A percentile compares a stretch with the other conserved stretches of the same genome.
Evolutionary conservation across 2,797 vertebrate species (phyloP).

Genomic region (Macropus fuliginosus): DNA sequence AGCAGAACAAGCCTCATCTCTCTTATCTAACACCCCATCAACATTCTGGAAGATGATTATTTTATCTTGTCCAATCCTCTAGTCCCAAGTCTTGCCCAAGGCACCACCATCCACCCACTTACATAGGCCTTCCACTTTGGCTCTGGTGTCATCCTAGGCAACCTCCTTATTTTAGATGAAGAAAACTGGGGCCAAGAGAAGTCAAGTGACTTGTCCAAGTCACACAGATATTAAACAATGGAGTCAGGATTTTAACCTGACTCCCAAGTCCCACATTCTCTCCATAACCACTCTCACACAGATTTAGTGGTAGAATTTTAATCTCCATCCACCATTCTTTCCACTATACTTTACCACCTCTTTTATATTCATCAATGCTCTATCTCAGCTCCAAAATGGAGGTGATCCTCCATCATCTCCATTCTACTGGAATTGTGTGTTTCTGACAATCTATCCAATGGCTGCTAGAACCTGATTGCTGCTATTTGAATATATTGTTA

Average conservation of each 20-base stretch:
- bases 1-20: neutral
- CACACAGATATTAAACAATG: neutral
- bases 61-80: neutral
- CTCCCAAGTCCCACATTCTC: neutral
- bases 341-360: neutral
- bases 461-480: neutral
- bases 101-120: neutral
- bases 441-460: neutral
- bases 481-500: neutral
- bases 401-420: neutral
- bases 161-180: neutral
- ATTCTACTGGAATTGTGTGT: neutral
- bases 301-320: neutral
- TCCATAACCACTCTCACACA: neutral
- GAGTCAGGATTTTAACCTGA: neutral
- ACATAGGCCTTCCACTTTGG: neutral
- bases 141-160: neutral
- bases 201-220: neutral
- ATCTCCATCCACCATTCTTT: neutral
- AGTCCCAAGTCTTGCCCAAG: neutral
- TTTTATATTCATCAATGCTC: neutral
- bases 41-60: neutral
- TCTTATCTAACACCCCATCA: neutral
- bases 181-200: slow-evolving; percentile 1
- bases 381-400: neutral